Evolutionary conservation across 1,140 invertebrate genomes (phyloP), one percentile per base, ranked within the genome.

Genomic region (Oncopodura yosiiana): DNA sequence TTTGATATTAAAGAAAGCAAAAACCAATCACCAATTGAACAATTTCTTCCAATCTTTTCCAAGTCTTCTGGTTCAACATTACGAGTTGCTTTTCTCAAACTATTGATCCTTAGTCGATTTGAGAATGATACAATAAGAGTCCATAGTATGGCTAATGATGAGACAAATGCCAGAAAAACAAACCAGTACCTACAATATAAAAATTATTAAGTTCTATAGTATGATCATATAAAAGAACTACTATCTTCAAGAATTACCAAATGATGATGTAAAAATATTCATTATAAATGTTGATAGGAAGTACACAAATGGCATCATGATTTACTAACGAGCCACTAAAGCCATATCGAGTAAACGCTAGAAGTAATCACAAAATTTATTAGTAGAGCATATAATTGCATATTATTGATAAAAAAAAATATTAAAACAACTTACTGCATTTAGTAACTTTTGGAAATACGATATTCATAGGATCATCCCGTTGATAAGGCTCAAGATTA

Each of bases 21-120:
- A 69, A 92, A 92, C 89, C 89, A 94, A 69, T 94, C 89, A 1
- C 88, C 88, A 61, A 92, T 87, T 66, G 87, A 81, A 68, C 84
- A 85, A 63, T 83, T 81, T 52, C 81, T 76, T 2, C 84, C 78
- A 53, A 93, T 84, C 1, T 74, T 72, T 64, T 86, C 81, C 14
- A 92, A 79, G 64, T 90, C 78, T 1, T 83, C 78, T 14, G 21
- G 12, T 2, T 19, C 32, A 12, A 30, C 37, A 8, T 26, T 11
- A 6, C 56, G 41, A 6, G 50, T 44, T 29, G 30, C 23, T 8
- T 23, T 3, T 27, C 49, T 42, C 6, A 58, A 19, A 30, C 30
- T 16, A 16, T 16, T 32, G 11, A 53, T 46, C 8, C 56, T 51
- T 18, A 59, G 27, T 32, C 29, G 24, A n/a, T 58, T 65, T 27